Percentiles rank a stretch among this genome's conserved stretches.
phyloP scores from a whole-genome alignment of 2,113 vertebrate genomes.

The Dolichallabes microphthalmus region DNA sequence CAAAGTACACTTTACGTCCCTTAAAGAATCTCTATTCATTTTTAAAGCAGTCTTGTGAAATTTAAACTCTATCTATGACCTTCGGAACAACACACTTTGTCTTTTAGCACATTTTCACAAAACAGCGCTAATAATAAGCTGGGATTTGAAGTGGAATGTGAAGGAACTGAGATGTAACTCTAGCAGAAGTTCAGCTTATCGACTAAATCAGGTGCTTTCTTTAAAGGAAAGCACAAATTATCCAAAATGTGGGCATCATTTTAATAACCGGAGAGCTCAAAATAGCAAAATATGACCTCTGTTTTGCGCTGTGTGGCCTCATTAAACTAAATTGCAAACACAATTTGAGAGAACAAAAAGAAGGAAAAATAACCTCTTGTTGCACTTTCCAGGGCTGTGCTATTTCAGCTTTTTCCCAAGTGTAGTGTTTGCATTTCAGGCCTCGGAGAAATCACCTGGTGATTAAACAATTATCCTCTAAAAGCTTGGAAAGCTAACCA shows the following conservation, averaged over 20 bases:
- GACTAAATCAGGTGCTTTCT: neutral
- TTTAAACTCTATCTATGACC: neutral
- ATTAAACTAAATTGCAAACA: neutral
- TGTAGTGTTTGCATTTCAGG: neutral
- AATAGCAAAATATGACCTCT: neutral
- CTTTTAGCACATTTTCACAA: neutral
- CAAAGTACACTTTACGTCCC: neutral
- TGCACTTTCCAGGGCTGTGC: neutral
- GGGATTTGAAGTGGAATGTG: neutral
- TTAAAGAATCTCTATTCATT: neutral
- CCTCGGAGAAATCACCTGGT: neutral
- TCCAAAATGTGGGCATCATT: neutral
- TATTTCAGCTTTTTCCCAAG: neutral
- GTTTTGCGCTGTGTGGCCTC: neutral
- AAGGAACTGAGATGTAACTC: neutral
- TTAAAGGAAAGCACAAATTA: neutral
- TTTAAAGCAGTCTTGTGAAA: neutral
- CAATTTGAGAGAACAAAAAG: neutral
- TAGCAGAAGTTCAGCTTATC: neutral
- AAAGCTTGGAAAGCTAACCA: neutral
- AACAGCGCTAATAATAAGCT: neutral
- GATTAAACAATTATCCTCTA: conserved; percentile 13
- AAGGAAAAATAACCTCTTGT: neutral
- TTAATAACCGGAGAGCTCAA: neutral
- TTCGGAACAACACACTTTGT: neutral